Evolutionary conservation across 2,797 vertebrate genomes (phyloP).

Genomic region (Tarsius wallacei): DNA sequence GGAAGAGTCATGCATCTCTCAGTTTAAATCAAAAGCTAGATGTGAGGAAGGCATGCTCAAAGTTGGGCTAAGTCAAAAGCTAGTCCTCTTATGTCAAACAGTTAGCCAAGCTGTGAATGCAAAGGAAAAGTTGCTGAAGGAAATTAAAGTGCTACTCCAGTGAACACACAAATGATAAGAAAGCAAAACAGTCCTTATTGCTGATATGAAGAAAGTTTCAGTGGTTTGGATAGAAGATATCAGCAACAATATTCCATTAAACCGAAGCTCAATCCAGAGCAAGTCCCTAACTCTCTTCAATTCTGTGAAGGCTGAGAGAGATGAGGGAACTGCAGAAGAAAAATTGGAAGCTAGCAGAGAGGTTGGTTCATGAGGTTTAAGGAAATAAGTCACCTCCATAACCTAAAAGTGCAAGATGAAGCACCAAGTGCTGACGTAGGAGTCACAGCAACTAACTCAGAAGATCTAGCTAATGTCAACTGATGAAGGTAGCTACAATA

Average conservation of each 20-base stretch:
- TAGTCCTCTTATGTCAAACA: not conserved
- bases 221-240: not conserved
- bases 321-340: not conserved
- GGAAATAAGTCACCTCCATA: not conserved
- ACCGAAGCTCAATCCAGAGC: not conserved
- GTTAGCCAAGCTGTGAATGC: not conserved
- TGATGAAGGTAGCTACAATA: not conserved
- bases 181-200: not conserved
- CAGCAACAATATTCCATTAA: not conserved
- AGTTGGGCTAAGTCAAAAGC: not conserved
- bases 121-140: not conserved
- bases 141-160: not conserved
- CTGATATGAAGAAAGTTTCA: not conserved
- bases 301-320: not conserved
- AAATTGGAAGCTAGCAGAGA: not conserved
- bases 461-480: not conserved
- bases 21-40: not conserved
- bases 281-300: not conserved
- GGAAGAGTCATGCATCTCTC: not conserved
- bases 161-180: not conserved
- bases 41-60: not conserved
- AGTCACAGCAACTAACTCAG: not conserved
- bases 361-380: not conserved
- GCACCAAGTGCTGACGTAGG: not conserved
- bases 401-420: not conserved